Conservation (phyloP, 1,140 invertebrate genomes). For the Aporrectodea caliginosa region DNA sequence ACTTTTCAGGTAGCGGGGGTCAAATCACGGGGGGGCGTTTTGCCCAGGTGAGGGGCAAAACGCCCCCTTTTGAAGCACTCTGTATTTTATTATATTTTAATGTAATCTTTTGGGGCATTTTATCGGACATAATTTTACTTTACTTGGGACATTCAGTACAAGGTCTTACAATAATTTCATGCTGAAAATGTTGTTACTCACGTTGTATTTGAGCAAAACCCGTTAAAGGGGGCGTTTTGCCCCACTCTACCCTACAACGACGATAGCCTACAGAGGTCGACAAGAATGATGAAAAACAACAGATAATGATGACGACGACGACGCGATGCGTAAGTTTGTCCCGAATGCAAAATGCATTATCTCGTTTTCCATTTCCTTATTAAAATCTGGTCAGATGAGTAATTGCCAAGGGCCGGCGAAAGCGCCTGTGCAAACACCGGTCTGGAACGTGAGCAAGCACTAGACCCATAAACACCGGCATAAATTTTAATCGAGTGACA, state of each 20-base stretch:
- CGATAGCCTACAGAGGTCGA: neutral
- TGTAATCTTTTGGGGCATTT: too few relatives aligned
- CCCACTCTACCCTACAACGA: neutral
- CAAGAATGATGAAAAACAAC: neutral
- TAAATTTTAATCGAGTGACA: conserved; percentile 3
- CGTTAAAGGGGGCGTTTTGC: neutral
- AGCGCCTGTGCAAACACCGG: neutral
- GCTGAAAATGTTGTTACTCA: neutral
- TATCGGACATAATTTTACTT: too few relatives aligned
- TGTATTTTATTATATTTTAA: too few relatives aligned
- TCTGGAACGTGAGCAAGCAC: neutral
- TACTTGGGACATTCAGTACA: too few relatives aligned
- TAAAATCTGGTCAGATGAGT: neutral
- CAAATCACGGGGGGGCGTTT: too few relatives aligned
- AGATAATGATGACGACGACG: neutral
- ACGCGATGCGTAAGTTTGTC: neutral
- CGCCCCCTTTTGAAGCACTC: too few relatives aligned
- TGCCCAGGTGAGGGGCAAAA: too few relatives aligned
- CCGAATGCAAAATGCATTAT: neutral
- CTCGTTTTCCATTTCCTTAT: neutral
- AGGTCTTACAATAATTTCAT: neutral
- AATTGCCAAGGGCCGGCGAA: neutral
- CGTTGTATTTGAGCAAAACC: neutral
- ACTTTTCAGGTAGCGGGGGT: too few relatives aligned
- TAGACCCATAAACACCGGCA: neutral